Evolutionary conservation across 2,113 vertebrate species (phyloP).

Genomic region (Carassius auratus): DNA sequence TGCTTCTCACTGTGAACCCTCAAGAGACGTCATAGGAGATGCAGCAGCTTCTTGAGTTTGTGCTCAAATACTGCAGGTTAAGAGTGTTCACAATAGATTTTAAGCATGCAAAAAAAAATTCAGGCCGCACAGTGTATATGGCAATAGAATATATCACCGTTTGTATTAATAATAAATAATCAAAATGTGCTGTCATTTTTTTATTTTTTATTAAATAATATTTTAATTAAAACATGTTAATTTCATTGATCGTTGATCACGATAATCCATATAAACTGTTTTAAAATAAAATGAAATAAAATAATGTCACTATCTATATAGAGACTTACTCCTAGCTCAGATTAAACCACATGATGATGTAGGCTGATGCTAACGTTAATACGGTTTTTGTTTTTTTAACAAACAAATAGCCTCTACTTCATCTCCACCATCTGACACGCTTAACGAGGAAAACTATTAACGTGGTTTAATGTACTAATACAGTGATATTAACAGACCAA

Average conservation of each 20-base stretch:
- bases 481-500: no score
- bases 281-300: no score
- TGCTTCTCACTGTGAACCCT: background rate
- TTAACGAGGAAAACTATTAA: no score
- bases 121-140: background rate
- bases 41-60: background rate
- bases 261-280: no score
- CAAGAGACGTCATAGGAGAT: constrained; percentile 1
- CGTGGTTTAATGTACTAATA: no score
- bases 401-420: background rate
- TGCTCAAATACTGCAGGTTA: background rate
- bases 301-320: background rate
- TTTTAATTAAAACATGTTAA: no score
- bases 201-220: no score
- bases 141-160: no score
- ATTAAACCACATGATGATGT: background rate
- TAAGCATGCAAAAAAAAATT: background rate
- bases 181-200: no score
- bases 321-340: background rate
- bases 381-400: background rate
- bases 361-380: no score
- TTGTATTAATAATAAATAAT: no score
- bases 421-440: background rate
- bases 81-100: background rate
- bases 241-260: no score